Evolutionary conservation across 2,113 vertebrate genomes (phyloP).

Genomic region (Acrocephalus arundinaceus): DNA sequence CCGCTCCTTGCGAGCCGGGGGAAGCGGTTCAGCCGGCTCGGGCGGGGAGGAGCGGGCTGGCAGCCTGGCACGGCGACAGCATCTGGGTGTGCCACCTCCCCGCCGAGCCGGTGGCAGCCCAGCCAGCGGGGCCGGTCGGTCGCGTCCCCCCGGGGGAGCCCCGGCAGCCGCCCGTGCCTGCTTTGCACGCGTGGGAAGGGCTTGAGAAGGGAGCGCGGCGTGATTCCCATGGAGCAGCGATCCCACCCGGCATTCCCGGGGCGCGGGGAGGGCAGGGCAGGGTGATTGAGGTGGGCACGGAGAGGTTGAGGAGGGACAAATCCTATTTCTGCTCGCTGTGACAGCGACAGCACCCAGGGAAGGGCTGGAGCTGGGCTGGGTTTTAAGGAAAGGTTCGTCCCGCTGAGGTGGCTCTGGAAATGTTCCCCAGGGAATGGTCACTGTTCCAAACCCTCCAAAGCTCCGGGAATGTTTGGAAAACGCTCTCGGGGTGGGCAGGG

Average conservation of each 20-base stretch:
- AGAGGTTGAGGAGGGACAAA: background rate
- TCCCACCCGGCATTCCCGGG: accelerated
- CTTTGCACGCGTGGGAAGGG: background rate
- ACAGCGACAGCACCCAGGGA: background rate
- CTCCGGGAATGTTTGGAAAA: background rate
- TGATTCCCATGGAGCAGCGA: background rate
- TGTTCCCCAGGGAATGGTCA: background rate
- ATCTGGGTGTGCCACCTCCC: background rate
- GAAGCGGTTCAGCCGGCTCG: background rate
- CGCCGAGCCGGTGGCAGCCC: background rate
- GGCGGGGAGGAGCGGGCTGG: background rate
- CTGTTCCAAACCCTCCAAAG: background rate
- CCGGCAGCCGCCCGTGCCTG: background rate
- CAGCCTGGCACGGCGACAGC: conserved; percentile 26
- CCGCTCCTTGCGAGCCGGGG: background rate
- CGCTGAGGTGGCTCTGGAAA: background rate
- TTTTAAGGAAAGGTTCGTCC: background rate
- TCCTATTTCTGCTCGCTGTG: background rate
- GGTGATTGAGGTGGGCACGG: background rate
- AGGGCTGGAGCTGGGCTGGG: background rate
- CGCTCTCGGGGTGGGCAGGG: background rate
- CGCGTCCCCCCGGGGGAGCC: background rate
- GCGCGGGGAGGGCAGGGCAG: background rate
- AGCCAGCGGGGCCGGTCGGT: background rate
- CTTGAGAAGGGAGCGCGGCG: background rate